These are phyloP conservation scores for Rana temporaria DNA, from an alignment of 2,113 vertebrate genomes.

Conservation along the genomic window DNA sequence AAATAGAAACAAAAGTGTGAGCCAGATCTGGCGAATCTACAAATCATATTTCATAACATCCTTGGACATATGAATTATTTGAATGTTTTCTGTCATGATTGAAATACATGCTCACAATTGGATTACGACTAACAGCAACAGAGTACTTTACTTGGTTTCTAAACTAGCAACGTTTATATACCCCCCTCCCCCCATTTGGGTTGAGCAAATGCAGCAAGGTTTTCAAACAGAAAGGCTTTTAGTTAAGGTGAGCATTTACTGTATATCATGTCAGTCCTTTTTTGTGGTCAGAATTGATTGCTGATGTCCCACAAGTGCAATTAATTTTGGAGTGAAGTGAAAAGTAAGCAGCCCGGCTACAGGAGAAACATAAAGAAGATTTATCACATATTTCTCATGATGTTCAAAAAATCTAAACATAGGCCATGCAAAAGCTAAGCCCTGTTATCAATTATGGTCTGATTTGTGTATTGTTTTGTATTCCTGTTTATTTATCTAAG, in stretches of 20 bases:
- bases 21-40: too few species aligned
- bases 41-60: too few species aligned
- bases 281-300: constrained; percentile 52
- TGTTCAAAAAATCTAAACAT: constrained; percentile 18
- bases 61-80: too few species aligned
- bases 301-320: constrained; percentile 48
- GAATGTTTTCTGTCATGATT: too few species aligned
- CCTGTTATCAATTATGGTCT: too few species aligned
- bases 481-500: too few species aligned
- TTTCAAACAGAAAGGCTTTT: constrained; percentile 62
- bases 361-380: constrained; percentile 56
- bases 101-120: too few species aligned
- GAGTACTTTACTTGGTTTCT: not conserved
- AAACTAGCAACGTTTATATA: constrained; percentile 23
- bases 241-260: constrained; percentile 20
- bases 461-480: too few species aligned
- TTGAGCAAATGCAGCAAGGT: constrained; percentile 54
- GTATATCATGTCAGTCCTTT: constrained; percentile 25
- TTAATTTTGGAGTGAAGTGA: constrained; percentile 60
- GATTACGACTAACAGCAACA: not conserved
- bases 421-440: not conserved
- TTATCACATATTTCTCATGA: constrained; percentile 40
- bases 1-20: too few species aligned
- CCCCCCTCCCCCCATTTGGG: constrained; percentile 19
- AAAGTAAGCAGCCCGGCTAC: constrained; percentile 43